Evolutionary conservation across 2,888 invertebrate genomes (phyloP).

Genomic region (Acanthosepion lycidas): DNA sequence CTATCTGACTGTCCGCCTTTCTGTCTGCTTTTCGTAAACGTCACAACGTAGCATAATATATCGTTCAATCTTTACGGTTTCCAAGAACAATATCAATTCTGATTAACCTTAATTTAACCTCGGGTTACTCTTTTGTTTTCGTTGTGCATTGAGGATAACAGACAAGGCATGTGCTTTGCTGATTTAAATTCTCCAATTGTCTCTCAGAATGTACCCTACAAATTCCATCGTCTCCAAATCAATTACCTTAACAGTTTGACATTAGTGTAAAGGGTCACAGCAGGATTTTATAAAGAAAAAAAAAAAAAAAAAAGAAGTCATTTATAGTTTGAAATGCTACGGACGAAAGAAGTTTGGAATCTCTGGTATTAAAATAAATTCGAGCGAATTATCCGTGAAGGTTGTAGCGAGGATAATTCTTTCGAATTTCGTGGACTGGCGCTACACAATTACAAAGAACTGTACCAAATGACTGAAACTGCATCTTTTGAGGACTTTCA

Average conservation of each 20-base stretch:
- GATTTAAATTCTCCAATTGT: neutral
- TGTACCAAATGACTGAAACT: no score
- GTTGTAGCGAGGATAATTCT: no score
- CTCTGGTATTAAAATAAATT: no score
- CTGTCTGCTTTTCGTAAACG: neutral
- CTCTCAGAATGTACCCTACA: neutral
- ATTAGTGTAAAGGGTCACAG: no score
- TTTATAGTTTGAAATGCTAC: no score
- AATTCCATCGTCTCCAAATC: neutral
- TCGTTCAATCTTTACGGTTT: neutral
- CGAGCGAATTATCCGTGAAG: no score
- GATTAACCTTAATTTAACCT: neutral
- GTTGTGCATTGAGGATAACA: neutral
- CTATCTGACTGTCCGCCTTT: neutral
- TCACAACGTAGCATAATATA: neutral
- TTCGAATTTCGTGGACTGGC: no score
- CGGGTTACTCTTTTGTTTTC: neutral
- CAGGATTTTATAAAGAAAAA: no score
- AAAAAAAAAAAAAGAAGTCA: no score
- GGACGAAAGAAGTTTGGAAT: no score
- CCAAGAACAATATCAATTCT: neutral
- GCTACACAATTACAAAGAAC: no score
- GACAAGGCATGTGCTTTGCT: neutral
- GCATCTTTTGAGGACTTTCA: no score
- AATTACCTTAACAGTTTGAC: neutral